phyloP scores from a whole-genome alignment of 2,113 vertebrate species.

The Grus americana region DNA sequence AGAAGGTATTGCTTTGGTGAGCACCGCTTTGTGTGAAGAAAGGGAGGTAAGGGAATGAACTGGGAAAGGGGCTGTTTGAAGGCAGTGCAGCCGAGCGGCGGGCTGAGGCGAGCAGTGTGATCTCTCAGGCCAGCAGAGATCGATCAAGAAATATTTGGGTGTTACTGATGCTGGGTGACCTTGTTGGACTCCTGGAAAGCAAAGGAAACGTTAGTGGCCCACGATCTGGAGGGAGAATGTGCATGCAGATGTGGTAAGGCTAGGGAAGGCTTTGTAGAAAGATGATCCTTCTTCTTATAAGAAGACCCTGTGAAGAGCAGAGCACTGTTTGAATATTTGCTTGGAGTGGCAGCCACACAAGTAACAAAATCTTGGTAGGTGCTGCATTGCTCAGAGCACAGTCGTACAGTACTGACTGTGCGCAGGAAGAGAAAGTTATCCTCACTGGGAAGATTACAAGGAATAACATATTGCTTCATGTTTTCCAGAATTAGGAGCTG shows the following conservation, averaged over 20 bases:
- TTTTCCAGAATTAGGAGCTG: not conserved
- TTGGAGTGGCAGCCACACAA: not conserved
- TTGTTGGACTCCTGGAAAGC: not conserved
- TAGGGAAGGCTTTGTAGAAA: not conserved
- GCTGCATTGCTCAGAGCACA: rapidly evolving
- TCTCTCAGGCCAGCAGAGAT: not conserved
- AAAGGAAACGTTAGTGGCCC: not conserved
- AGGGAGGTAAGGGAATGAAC: not conserved
- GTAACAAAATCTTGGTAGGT: too few relatives aligned
- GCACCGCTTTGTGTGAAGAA: not conserved
- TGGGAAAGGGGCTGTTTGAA: not conserved
- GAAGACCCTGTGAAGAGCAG: not conserved
- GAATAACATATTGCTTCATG: not conserved
- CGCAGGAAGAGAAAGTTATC: not conserved
- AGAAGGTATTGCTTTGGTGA: not conserved
- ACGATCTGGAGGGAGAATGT: not conserved
- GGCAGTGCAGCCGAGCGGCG: not conserved
- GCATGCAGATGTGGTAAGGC: not conserved
- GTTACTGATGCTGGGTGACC: not conserved
- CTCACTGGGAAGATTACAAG: not conserved
- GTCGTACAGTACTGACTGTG: not conserved
- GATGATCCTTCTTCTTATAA: not conserved
- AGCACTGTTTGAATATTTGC: not conserved
- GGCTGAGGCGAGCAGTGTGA: not conserved
- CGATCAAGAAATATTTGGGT: not conserved